phyloP scores from a whole-genome alignment of 2,113 vertebrate species.

The Centropus bengalensis region DNA sequence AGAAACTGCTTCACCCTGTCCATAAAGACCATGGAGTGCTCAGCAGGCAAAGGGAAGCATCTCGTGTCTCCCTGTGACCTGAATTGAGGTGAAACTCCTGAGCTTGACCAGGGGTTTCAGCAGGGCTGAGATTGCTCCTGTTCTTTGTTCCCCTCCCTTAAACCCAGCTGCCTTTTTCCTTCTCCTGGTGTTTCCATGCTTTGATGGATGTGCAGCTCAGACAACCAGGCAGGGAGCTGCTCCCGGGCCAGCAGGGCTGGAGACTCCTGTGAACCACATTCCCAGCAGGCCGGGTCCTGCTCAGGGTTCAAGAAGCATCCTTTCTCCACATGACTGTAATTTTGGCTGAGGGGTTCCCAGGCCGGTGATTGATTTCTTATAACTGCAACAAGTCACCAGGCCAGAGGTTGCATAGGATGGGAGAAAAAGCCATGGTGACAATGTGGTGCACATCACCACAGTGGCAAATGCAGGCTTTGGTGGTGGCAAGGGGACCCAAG shows the following conservation, averaged over 20 bases:
- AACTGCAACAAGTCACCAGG: background rate
- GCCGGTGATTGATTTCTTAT: background rate
- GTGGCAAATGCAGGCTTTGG: accelerated
- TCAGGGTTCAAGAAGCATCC: background rate
- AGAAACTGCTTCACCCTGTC: background rate
- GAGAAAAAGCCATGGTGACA: background rate
- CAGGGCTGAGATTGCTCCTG: background rate
- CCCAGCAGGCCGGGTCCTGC: background rate
- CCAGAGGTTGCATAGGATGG: background rate
- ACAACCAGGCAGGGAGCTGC: background rate
- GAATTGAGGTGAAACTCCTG: background rate
- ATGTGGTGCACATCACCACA: accelerated
- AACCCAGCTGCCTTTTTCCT: background rate
- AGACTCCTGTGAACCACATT: background rate
- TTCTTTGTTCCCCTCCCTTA: background rate
- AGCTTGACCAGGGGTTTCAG: background rate
- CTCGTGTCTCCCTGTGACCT: accelerated
- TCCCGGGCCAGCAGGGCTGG: background rate
- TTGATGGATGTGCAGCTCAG: background rate
- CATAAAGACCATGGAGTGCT: background rate
- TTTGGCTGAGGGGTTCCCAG: background rate
- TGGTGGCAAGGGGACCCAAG: background rate
- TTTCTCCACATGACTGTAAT: background rate
- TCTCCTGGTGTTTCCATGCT: background rate
- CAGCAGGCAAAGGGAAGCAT: background rate